Evolutionary conservation across 2,797 vertebrate species (phyloP).

Genomic region (Syngnathus acus): DNA sequence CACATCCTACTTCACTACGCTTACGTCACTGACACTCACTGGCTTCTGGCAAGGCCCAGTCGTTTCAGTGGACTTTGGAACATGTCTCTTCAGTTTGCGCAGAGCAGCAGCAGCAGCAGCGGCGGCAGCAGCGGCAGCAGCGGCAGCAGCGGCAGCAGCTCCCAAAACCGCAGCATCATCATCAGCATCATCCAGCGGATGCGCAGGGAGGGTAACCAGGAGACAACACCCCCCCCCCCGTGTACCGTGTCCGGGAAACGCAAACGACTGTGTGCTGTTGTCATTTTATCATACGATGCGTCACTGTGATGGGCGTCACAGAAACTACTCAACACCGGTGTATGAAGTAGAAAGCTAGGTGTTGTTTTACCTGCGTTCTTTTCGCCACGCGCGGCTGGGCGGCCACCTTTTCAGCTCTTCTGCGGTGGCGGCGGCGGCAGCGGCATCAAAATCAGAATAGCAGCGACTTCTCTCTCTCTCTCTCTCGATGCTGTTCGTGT

Average conservation of each 20-base stretch:
- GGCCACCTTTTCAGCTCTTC: slow-evolving; percentile 35
- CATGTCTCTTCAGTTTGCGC: slow-evolving; percentile 53
- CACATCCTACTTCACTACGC: slow-evolving; percentile 3
- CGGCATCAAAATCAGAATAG: slow-evolving; percentile 13
- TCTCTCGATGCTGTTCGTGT: slow-evolving; percentile 11
- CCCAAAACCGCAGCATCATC: slow-evolving; percentile 60
- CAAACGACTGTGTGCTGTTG: not conserved
- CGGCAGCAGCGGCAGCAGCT: slow-evolving; percentile 42
- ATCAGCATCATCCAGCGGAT: slow-evolving; percentile 62
- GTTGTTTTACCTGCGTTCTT: slow-evolving; percentile 53
- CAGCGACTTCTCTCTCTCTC: not conserved
- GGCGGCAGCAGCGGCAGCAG: slow-evolving; percentile 58
- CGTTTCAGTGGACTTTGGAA: slow-evolving; percentile 12
- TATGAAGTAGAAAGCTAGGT: slow-evolving; percentile 1
- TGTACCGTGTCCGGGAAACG: not conserved
- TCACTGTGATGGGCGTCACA: slow-evolving; percentile 9
- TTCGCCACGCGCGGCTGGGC: slow-evolving; percentile 16
- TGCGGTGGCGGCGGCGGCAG: slow-evolving; percentile 12
- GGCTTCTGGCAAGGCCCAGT: slow-evolving; percentile 15
- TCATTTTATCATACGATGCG: slow-evolving; percentile 30
- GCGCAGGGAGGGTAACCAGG: slow-evolving; percentile 37
- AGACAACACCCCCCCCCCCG: too few species aligned
- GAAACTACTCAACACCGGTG: not conserved
- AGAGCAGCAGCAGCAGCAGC: slow-evolving; percentile 58
- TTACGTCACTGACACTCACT: not conserved